These are phyloP conservation scores for Phocides pigmalion DNA, from an alignment of 1,140 invertebrate genomes.

Conservation along the genomic window DNA sequence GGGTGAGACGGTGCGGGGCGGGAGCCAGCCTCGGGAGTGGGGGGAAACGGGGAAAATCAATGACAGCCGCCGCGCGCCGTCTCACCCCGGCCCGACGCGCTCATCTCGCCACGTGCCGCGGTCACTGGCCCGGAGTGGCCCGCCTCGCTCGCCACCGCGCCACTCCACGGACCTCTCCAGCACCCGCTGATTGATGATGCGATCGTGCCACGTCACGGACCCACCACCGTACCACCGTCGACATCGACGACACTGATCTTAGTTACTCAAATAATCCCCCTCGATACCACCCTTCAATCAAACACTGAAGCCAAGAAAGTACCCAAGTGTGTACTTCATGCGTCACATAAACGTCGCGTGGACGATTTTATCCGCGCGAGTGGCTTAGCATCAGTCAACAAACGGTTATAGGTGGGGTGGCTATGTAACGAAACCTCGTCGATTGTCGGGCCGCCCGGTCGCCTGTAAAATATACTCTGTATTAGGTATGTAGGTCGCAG, in stretches of 20 bases:
- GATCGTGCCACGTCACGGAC: constrained; percentile 17
- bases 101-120: constrained; percentile 82
- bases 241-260: constrained; percentile 36
- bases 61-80: constrained; percentile 79
- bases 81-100: constrained; percentile 76
- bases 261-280: constrained; percentile 30
- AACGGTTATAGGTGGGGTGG: constrained; percentile 38
- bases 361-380: constrained; percentile 22
- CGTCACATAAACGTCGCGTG: constrained; percentile 24
- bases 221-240: constrained; percentile 39
- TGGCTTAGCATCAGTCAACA: constrained; percentile 38
- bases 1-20: constrained; percentile 64
- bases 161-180: constrained; percentile 27
- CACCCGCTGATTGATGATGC: constrained; percentile 37
- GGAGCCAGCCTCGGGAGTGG: constrained; percentile 39
- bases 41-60: constrained; percentile 79
- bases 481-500: constrained; percentile 73
- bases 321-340: constrained; percentile 1
- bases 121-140: constrained; percentile 79
- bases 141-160: constrained; percentile 47
- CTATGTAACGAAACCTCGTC: constrained; percentile 44
- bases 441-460: constrained; percentile 46
- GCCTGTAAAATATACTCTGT: constrained; percentile 61
- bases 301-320: constrained; percentile 38
- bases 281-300: constrained; percentile 24